phyloP scores from a whole-genome alignment of 2,888 invertebrate species.

The Gymnocheta viridis region DNA sequence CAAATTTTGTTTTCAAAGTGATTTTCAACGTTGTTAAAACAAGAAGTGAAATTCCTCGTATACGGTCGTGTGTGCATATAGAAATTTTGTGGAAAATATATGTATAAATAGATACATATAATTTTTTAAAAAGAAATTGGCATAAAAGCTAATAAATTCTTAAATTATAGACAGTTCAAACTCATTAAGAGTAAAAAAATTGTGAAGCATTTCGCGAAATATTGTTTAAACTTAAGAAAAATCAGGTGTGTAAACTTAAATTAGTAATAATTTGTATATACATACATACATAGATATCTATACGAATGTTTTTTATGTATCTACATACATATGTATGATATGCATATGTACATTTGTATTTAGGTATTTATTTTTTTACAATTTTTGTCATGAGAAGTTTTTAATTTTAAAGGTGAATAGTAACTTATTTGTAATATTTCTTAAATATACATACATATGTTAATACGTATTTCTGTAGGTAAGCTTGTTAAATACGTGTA shows the following conservation, averaged over 20 bases:
- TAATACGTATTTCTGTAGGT: too few relatives aligned
- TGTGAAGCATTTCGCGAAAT: neutral
- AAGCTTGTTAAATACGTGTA: too few relatives aligned
- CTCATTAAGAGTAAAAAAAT: neutral
- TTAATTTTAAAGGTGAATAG: too few relatives aligned
- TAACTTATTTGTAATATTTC: too few relatives aligned
- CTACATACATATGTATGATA: neutral
- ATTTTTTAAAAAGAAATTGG: slow-evolving; percentile 8
- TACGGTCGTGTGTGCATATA: slow-evolving; percentile 3
- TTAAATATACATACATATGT: too few relatives aligned
- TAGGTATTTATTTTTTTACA: neutral
- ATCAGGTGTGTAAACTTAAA: slow-evolving; percentile 25
- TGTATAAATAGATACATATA: neutral
- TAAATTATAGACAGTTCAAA: neutral
- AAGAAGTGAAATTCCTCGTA: slow-evolving; percentile 47
- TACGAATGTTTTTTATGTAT: too few relatives aligned
- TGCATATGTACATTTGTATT: neutral
- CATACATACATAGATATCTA: neutral
- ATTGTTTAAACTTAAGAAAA: neutral
- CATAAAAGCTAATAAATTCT: neutral
- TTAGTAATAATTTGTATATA: neutral
- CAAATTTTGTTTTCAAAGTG: slow-evolving; percentile 52
- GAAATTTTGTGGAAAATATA: slow-evolving; percentile 1
- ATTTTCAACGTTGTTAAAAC: slow-evolving; percentile 51
- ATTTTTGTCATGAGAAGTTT: neutral